These are phyloP conservation scores for Sericinus montela DNA, from an alignment of 2,888 invertebrate genomes.

Conservation along the genomic window DNA sequence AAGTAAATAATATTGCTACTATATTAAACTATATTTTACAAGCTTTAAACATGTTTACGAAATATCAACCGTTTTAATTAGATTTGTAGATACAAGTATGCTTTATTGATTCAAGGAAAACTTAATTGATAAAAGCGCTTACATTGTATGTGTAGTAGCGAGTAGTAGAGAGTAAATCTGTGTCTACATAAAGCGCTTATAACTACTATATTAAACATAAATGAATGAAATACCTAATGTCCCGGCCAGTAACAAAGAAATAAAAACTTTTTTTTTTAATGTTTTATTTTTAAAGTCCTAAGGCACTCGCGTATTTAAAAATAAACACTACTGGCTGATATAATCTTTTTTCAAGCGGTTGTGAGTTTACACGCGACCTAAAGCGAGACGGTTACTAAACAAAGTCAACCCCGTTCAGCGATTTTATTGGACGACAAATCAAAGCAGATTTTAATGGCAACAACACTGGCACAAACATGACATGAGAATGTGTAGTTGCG, in stretches of 20 bases:
- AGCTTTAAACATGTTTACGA: too few species aligned
- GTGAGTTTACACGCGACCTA: constrained; percentile 18
- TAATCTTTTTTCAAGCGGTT: constrained; percentile 5
- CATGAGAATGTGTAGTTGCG: constrained; percentile 28
- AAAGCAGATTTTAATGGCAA: constrained; percentile 35
- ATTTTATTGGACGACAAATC: constrained; percentile 30
- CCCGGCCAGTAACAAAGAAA: not conserved
- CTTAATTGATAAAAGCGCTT: not conserved
- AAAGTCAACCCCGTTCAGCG: constrained; percentile 27
- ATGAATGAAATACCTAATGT: not conserved
- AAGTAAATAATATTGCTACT: too few species aligned
- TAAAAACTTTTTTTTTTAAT: not conserved
- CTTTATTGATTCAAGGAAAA: not conserved
- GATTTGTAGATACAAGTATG: not conserved
- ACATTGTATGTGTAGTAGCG: not conserved
- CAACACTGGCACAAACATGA: constrained; percentile 36
- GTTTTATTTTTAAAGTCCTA: too few species aligned
- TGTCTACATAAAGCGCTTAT: not conserved
- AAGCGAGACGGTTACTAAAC: constrained; percentile 33
- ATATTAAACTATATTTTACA: too few species aligned
- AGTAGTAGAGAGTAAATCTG: not conserved
- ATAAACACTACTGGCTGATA: not conserved
- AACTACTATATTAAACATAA: not conserved
- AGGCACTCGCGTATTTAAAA: too few species aligned
- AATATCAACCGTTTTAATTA: not conserved